Evolutionary conservation across 2,113 vertebrate species (phyloP).

Genomic region (Eurystomus gularis): DNA sequence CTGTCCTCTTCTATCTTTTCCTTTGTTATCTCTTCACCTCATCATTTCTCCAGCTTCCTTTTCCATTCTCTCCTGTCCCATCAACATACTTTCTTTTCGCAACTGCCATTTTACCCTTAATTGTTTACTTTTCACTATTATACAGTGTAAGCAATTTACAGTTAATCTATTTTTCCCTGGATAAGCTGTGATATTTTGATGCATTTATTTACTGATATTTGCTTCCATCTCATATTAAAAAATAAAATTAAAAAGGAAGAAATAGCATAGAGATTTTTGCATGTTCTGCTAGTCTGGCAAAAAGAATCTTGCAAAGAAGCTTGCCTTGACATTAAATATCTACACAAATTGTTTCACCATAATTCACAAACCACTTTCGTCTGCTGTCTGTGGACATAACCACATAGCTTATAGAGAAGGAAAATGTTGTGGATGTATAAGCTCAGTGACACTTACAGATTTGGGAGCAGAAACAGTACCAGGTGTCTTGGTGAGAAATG

Average conservation of each 20-base stretch:
- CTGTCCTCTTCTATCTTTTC: neutral
- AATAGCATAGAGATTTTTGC: neutral
- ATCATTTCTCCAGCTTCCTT: neutral
- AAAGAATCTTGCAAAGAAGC: neutral
- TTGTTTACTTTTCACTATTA: neutral
- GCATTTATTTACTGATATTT: neutral
- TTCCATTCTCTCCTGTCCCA: neutral
- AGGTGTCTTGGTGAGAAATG: neutral
- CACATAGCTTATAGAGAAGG: neutral
- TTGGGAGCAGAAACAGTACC: neutral
- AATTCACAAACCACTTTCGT: neutral
- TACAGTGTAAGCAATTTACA: neutral
- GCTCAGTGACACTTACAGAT: neutral
- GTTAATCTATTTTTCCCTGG: neutral
- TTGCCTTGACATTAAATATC: neutral
- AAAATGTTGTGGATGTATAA: neutral
- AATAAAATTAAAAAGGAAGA: neutral
- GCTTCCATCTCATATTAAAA: neutral
- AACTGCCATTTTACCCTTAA: neutral
- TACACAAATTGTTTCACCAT: neutral
- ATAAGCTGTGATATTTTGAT: neutral
- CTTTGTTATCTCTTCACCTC: neutral
- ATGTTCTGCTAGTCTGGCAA: neutral
- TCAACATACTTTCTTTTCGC: neutral
- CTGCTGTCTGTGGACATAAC: neutral